Base-by-base conservation (phyloP, 2,113 vertebrate species). In the Colistium nudipinnis region DNA sequence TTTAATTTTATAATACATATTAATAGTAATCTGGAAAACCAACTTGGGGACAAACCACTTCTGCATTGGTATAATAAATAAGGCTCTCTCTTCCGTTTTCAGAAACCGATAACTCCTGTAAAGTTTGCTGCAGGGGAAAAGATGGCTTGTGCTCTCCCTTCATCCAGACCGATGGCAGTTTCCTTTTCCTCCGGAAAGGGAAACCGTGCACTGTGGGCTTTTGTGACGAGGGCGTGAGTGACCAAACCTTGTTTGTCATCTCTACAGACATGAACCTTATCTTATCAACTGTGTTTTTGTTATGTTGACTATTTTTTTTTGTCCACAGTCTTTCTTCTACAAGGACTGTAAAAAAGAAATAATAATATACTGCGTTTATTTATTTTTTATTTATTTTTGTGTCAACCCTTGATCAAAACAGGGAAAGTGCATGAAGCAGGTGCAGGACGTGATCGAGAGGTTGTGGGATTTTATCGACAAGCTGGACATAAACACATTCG, bases 391-490 rank as follows among this genome's bases (percentile, higher is more conserved):
- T 38, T n/a, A n/a, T n/a, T n/a, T n/a, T n/a, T n/a, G n/a, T n/a
- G n/a, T n/a, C n/a, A n/a, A n/a, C n/a, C 17, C 69, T 4, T 48
- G 59, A 14, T 35, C 20, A 9, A 41, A 76, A 22, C 60, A 99
- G 97, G 97, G 97, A 17, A 99, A 98, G 81, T 99, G 98, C 0
- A 97, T 99, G 93, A 99, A 99, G 81, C 95, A 95, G 66, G 96
- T 99, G 3, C 98, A 99, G 88, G 98, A 99, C 25, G 96, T 97
- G 44, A 98, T 99, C 0, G 98, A 99, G 81, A 92, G 98, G 41
- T 90, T 99, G 64, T 99, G 98, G 98, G 96, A 97, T 86, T 99
- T 99, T 79, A 99, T 99, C n/a, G 97, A 99, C 87, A 94, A 98
- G 60, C 91, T 99, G 70, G 94, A 98, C 88, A 99, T 99, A 81